Evolutionary conservation across 2,888 invertebrate genomes (phyloP), one percentile per base, ranked within the genome.

Genomic region (Epinotia brunnichana): DNA sequence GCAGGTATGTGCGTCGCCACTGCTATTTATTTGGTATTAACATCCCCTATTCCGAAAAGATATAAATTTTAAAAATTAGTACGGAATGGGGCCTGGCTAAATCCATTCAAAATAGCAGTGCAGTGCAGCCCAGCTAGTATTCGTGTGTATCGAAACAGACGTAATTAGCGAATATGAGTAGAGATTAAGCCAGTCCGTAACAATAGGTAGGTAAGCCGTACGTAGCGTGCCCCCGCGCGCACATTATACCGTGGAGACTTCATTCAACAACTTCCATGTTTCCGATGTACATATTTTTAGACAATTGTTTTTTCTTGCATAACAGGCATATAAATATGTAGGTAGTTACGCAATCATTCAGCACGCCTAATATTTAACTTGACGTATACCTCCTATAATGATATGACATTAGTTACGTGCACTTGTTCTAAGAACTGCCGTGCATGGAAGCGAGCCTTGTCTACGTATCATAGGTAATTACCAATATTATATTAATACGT

Each of bases 91-190:
- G 7, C 44, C 5, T 48, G 48, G 15, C 35, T 10, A n/a, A 54
- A 54, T 54, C 3, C 13, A 56, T 56, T 24, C 62, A 44, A 61
- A 61, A 61, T 3, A 10, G 4, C 41, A 24, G 7, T 10, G 4
- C 41, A 24, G 7, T 10, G 64, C 48, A n/a, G 13, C 48, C 48
- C 48, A 17, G 2, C 60, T 53, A 53, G 44, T 69, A 60, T 69
- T 63, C 69, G 57, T 19, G 61, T 48, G 57, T 62, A 75, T 54
- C 76, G 74, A 74, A 78, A 80, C 79, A 82, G 78, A 80, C 81
- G 82, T 83, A 82, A 85, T 85, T 85, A 84, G 84, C 82, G 81
- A 88, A 88, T 88, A 87, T 87, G 86, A 88, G 81, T 83, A 79
- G 78, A 85, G 85, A 88, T 89, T 88, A 87, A 82, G 80, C 81